Conservation (phyloP, 2,113 vertebrate species). For the Corythaixoides concolor region DNA sequence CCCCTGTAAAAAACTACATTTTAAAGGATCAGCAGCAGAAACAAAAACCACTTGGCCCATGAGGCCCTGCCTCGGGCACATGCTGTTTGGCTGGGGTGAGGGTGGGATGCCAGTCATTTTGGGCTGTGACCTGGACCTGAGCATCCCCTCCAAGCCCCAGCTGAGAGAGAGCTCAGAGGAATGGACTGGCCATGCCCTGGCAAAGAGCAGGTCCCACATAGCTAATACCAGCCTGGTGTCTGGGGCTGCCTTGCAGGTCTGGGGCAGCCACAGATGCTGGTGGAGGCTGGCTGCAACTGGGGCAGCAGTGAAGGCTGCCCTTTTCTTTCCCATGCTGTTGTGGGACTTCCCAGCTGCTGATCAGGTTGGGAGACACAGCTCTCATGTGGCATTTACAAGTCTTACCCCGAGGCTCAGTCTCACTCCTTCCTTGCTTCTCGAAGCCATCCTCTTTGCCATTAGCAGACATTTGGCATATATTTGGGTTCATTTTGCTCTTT, state of each 20-base stretch:
- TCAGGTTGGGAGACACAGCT: not conserved
- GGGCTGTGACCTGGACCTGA: not conserved
- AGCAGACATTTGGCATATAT: not conserved
- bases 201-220: not conserved
- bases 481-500: not conserved
- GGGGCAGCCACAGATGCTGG: not conserved
- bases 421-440: not conserved
- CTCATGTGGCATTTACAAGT: not conserved
- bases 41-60: not conserved
- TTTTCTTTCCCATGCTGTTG: not conserved
- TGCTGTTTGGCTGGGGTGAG: not conserved
- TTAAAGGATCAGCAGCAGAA: not conserved
- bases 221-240: not conserved
- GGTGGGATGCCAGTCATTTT: not conserved
- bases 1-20: not conserved
- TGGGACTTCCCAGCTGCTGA: not conserved
- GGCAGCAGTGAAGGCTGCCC: not conserved
- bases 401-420: not conserved
- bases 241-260: not conserved
- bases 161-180: not conserved
- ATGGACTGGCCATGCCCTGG: not conserved
- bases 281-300: not conserved
- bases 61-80: rapidly evolving
- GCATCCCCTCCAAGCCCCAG: not conserved
- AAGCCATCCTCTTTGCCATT: not conserved